Conservation (phyloP, 2,797 vertebrate genomes). For the Sparus aurata region DNA sequence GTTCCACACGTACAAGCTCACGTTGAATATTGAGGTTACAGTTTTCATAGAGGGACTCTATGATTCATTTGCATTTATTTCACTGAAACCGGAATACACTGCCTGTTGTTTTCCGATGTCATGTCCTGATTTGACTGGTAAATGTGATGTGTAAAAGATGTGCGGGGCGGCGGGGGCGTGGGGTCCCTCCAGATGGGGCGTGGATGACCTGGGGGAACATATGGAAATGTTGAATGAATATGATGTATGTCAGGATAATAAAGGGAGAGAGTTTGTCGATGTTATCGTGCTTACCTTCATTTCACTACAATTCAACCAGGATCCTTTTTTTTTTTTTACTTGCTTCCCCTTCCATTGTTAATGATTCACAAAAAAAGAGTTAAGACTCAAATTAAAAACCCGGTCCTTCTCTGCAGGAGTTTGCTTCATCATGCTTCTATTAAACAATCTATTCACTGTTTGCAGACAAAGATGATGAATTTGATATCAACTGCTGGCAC, state of each 20-base stretch:
- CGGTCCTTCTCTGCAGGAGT: background rate
- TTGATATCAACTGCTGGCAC: slow-evolving; percentile 4
- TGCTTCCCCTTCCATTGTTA: too few species aligned
- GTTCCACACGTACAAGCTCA: background rate
- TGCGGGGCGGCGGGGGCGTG: too few species aligned
- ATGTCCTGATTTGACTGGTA: slow-evolving; percentile 81
- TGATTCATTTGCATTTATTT: slow-evolving; percentile 81
- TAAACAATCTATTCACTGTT: background rate
- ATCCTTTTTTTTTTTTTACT: too few species aligned
- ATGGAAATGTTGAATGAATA: too few species aligned
- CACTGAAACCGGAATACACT: slow-evolving; percentile 42
- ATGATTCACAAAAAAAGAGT: background rate
- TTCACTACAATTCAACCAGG: too few species aligned
- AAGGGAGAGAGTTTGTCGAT: too few species aligned
- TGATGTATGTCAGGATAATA: too few species aligned
- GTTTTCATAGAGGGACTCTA: background rate
- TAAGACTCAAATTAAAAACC: background rate
- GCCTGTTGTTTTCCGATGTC: slow-evolving; percentile 50
- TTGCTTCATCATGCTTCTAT: background rate
- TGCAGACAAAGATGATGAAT: background rate
- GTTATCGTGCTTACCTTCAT: too few species aligned
- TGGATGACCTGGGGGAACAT: too few species aligned
- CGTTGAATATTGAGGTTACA: background rate
- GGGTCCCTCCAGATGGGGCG: too few species aligned
- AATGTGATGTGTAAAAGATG: slow-evolving; percentile 70